Base-by-base conservation (phyloP, 2,797 vertebrate species). In the Glossophaga mutica region DNA sequence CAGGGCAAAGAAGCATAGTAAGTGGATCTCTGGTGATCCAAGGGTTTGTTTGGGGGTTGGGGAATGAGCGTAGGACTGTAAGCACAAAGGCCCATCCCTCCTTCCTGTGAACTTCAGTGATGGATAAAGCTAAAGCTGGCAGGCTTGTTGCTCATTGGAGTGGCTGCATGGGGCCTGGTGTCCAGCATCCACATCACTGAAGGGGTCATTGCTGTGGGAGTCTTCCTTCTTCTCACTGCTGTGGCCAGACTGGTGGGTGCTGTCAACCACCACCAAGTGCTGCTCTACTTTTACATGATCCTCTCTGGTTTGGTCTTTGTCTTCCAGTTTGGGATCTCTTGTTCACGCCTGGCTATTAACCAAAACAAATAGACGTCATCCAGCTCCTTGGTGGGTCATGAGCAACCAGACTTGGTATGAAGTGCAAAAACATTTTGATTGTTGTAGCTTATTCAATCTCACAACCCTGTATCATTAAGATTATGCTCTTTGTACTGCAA, bases 211-310 rank as follows among this genome's bases (percentile, higher is more conserved):
- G 99, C 99, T 0, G 99, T 99, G 96, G 99, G 99, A 12, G 98
- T 99, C 96, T 99, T 99, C 98, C 99, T 99, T 94, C 98, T 99
- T 94, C 98, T 99, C 95, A 99, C 99, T 26, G 98, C 99, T 74
- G 98, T 99, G 29, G 99, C 99, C 1, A 99, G 99, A 7, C 98
- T 99, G 87, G 98, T 99, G 24, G 99, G 99, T n/a, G 99, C 99
- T 0, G 97, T 99, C 70, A 99, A 99, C 96, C 99, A 99, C 97
- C 99, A 99, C 98, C 99, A 99, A 99, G 99, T 99, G 96, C 98
- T 99, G 99, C 99, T 99, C 0, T 99, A 99, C 98, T 99, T 99
- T 89, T 99, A 99, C 97, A 99, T 99, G 99, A 99, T 99, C 85
- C 99, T 99, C 91, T 98, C 99, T 50, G 99, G 99, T 91, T 98